A percentile compares a stretch with the other conserved stretches of the same genome.
Evolutionary conservation across 2,113 vertebrate species (phyloP).

Genomic region (Excalfactoria chinensis): DNA sequence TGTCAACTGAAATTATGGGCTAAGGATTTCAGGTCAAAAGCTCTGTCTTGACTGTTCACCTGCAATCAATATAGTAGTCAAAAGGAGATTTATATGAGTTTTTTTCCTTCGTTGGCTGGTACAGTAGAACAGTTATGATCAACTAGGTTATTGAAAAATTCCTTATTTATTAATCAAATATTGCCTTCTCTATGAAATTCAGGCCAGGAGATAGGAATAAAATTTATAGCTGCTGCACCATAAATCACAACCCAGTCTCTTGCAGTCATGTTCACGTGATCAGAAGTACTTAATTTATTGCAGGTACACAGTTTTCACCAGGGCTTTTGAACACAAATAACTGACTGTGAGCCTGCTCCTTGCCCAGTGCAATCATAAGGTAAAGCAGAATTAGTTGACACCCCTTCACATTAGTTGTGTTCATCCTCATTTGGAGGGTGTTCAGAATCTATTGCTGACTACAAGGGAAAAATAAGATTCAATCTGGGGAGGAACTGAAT

Average conservation of each 20-base stretch:
- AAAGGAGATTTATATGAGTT: neutral
- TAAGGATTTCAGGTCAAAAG: neutral
- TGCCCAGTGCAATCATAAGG: neutral
- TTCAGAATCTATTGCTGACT: neutral
- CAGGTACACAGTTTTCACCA: neutral
- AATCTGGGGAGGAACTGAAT: neutral
- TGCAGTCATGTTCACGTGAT: neutral
- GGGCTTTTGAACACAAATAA: neutral
- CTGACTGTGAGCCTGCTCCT: neutral
- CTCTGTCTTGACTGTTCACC: neutral
- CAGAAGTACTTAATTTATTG: constrained; percentile 19
- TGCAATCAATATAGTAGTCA: neutral
- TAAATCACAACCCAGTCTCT: constrained; percentile 21
- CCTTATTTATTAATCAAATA: constrained; percentile 12
- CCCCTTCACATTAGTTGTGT: neutral
- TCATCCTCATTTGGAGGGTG: neutral
- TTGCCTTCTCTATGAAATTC: constrained; percentile 19
- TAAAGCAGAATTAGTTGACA: neutral
- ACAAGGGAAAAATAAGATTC: neutral
- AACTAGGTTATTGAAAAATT: neutral
- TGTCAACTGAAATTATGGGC: neutral
- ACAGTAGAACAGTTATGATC: neutral
- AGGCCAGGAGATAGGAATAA: constrained; percentile 11
- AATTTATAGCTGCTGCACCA: neutral
- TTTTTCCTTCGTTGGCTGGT: neutral